Percentiles rank a stretch among this genome's conserved stretches.
These are phyloP conservation scores for Ambastaia sidthimunki DNA, from an alignment of 2,797 vertebrate species.

Conservation along the genomic window DNA sequence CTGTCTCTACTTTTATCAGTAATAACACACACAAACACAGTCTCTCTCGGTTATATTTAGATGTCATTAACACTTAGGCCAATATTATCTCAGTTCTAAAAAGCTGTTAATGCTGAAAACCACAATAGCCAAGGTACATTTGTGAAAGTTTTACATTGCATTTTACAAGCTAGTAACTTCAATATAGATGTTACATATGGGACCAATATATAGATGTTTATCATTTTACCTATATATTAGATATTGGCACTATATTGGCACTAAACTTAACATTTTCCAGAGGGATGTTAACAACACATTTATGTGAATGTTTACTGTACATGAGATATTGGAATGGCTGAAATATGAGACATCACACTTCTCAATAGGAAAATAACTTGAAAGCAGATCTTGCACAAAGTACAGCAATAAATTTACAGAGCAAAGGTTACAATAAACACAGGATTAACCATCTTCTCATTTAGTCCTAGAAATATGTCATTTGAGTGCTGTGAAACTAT, in stretches of 20 bases:
- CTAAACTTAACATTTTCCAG: not conserved
- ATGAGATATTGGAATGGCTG: not conserved
- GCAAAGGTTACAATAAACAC: slow-evolving; percentile 4
- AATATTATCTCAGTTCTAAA: slow-evolving; percentile 1
- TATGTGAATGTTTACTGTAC: not conserved
- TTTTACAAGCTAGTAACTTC: not conserved
- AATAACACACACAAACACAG: slow-evolving; percentile 3
- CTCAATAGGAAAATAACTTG: not conserved
- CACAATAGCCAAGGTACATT: slow-evolving; percentile 1
- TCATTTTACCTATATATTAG: not conserved
- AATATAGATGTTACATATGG: not conserved
- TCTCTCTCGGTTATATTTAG: slow-evolving; percentile 9
- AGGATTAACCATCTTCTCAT: not conserved
- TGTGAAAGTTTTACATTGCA: not conserved
- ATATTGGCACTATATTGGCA: not conserved
- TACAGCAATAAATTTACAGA: not conserved
- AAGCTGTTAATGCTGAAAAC: slow-evolving; percentile 9
- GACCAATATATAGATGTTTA: not conserved
- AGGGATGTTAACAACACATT: not conserved
- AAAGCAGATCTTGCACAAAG: not conserved
- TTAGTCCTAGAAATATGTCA: slow-evolving; percentile 18
- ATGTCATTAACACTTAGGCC: slow-evolving; percentile 9
- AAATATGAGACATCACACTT: not conserved
- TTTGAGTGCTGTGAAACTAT: slow-evolving; percentile 42
- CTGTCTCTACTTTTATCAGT: not conserved